A percentile compares a stretch with the other conserved stretches of the same genome.
phyloP scores from a whole-genome alignment of 2,888 invertebrate species.

The Tortrix viridana region DNA sequence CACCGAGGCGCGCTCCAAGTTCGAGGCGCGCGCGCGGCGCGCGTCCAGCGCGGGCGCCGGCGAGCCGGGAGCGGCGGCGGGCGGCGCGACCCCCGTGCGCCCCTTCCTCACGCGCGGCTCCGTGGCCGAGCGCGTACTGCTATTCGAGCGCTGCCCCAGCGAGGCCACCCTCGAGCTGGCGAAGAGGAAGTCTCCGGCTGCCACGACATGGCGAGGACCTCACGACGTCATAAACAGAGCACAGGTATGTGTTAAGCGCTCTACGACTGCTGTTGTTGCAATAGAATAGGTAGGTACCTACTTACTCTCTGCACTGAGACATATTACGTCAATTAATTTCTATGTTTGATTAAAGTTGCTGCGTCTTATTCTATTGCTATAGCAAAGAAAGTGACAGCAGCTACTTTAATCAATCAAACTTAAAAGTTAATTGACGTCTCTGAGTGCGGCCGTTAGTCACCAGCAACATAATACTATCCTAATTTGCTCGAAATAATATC shows the following conservation, averaged over 20 bases:
- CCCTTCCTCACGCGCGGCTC: constrained; percentile 95
- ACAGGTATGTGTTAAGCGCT: constrained; percentile 63
- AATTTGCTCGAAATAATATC: too few relatives aligned
- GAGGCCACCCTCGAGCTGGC: constrained; percentile 87
- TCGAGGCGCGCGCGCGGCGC: constrained; percentile 79
- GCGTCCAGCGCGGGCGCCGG: constrained; percentile 75
- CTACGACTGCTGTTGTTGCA: not conserved
- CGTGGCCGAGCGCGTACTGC: constrained; percentile 94
- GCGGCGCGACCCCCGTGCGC: constrained; percentile 86
- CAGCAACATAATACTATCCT: too few relatives aligned
- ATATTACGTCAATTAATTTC: too few relatives aligned
- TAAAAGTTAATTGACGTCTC: too few relatives aligned
- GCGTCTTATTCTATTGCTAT: too few relatives aligned
- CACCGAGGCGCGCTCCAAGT: constrained; percentile 79
- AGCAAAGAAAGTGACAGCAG: too few relatives aligned
- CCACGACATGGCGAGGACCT: constrained; percentile 83
- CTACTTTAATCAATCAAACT: too few relatives aligned
- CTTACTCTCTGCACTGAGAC: too few relatives aligned
- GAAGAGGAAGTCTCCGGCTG: constrained; percentile 85
- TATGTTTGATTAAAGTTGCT: too few relatives aligned
- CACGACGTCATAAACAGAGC: constrained; percentile 82
- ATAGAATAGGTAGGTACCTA: not conserved
- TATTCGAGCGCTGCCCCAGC: constrained; percentile 95
- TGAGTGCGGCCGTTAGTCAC: too few relatives aligned
- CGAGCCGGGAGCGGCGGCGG: constrained; percentile 51